Conservation (phyloP, 2,888 invertebrate species). For the Mechanitis mazaeus region DNA sequence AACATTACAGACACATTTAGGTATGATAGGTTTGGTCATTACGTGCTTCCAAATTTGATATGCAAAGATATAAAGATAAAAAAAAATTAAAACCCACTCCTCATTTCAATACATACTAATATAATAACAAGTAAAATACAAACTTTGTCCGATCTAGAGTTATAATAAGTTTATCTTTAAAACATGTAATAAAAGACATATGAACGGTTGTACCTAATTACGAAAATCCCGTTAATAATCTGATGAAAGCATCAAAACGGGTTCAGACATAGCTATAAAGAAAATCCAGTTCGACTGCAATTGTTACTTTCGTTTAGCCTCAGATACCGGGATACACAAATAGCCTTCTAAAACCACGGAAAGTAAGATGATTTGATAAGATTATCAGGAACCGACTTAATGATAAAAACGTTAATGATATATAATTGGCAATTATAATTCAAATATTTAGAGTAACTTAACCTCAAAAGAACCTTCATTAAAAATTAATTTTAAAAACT, state of each 20-base stretch:
- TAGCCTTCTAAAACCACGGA: neutral
- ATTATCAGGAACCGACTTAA: neutral
- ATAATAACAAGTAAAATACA: no score
- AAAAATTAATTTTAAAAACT: no score
- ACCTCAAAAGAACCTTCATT: no score
- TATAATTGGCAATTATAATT: no score
- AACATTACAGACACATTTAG: constrained; percentile 38
- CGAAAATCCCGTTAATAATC: constrained; percentile 25
- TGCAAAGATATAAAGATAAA: constrained; percentile 37
- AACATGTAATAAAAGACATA: constrained; percentile 11
- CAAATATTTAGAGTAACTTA: constrained; percentile 27
- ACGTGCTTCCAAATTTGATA: constrained; percentile 51
- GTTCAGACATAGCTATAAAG: constrained; percentile 22
- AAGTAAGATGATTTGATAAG: neutral
- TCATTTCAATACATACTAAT: no score
- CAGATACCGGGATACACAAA: constrained; percentile 6
- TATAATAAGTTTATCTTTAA: neutral
- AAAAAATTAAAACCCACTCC: neutral
- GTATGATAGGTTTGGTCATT: constrained; percentile 51
- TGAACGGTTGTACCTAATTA: constrained; percentile 20
- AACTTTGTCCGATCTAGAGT: no score
- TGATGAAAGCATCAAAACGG: constrained; percentile 26
- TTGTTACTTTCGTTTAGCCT: constrained; percentile 20
- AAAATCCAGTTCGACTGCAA: constrained; percentile 19
- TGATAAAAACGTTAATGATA: neutral